Conservation (phyloP, 2,797 vertebrate genomes). For the Hemibagrus guttatus region DNA sequence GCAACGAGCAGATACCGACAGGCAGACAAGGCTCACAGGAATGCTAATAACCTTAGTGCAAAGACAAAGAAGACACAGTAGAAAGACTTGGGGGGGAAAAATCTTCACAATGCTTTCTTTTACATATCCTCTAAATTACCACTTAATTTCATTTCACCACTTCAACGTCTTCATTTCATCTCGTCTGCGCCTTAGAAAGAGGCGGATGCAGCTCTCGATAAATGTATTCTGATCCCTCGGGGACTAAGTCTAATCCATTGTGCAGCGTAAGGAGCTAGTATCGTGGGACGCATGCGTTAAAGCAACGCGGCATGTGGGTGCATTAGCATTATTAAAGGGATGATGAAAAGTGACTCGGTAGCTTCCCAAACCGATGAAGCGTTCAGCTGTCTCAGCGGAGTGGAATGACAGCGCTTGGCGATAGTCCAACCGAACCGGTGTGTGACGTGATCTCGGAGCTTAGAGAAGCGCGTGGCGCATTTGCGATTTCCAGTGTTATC, state of each 20-base stretch:
- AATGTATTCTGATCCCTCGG: slow-evolving; percentile 69
- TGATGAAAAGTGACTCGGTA: slow-evolving; percentile 74
- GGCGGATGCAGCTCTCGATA: slow-evolving; percentile 63
- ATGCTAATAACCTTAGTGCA: slow-evolving; percentile 57
- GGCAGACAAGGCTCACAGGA: slow-evolving; percentile 54
- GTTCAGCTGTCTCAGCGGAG: slow-evolving; percentile 59
- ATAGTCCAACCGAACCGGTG: slow-evolving; percentile 53
- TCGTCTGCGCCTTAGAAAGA: slow-evolving; percentile 50
- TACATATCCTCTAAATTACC: slow-evolving; percentile 66
- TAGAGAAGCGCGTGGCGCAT: slow-evolving; percentile 30
- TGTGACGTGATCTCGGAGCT: slow-evolving; percentile 45
- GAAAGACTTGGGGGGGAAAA: slow-evolving; percentile 35
- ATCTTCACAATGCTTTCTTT: slow-evolving; percentile 66
- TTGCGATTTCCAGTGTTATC: slow-evolving; percentile 33
- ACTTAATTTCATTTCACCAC: slow-evolving; percentile 71
- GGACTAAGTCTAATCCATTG: slow-evolving; percentile 66
- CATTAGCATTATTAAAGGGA: slow-evolving; percentile 78
- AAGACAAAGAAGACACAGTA: slow-evolving; percentile 48
- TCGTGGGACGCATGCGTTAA: slow-evolving; percentile 53
- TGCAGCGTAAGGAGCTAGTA: slow-evolving; percentile 50
- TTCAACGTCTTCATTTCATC: slow-evolving; percentile 63
- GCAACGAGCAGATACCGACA: slow-evolving; percentile 56
- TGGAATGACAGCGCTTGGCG: slow-evolving; percentile 50
- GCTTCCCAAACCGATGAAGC: slow-evolving; percentile 51
- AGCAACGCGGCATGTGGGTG: slow-evolving; percentile 53